phyloP scores from a whole-genome alignment of 2,113 vertebrate genomes.

The Pelecanoides urinatrix region DNA sequence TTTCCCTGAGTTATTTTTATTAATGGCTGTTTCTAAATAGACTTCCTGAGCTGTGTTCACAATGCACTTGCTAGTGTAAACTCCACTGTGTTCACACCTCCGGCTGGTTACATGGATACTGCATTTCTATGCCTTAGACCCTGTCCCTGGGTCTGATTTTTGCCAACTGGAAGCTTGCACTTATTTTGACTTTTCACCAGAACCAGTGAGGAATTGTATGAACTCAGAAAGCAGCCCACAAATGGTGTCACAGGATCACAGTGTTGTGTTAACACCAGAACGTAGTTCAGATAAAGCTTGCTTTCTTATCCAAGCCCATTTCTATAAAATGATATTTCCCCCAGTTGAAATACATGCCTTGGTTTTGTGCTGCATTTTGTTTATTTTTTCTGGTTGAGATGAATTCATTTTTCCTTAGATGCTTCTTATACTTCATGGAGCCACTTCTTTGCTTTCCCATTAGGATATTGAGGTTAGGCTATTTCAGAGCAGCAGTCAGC shows the following conservation, averaged over 20 bases:
- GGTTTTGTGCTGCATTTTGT: background rate
- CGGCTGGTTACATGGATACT: background rate
- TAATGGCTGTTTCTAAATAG: constrained; percentile 15
- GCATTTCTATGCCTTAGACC: background rate
- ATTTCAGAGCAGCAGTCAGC: background rate
- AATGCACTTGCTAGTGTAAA: background rate
- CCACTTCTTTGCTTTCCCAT: background rate
- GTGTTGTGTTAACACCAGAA: background rate
- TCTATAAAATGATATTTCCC: background rate
- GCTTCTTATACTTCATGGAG: background rate
- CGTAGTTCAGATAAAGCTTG: background rate
- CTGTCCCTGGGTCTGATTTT: background rate
- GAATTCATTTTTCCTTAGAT: background rate
- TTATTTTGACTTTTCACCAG: background rate
- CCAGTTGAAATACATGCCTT: background rate
- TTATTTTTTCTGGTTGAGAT: background rate
- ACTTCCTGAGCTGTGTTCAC: background rate
- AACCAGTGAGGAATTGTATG: background rate
- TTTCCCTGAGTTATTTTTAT: background rate
- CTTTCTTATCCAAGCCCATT: background rate
- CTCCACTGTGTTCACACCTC: background rate
- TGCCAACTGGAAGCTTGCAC: background rate
- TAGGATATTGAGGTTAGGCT: background rate
- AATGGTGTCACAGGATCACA: background rate
- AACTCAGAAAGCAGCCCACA: background rate